A percentile compares a stretch with the other conserved stretches of the same genome.
These are phyloP conservation scores for Cheilosia grossa DNA, from an alignment of 2,888 invertebrate genomes.

Conservation along the genomic window DNA sequence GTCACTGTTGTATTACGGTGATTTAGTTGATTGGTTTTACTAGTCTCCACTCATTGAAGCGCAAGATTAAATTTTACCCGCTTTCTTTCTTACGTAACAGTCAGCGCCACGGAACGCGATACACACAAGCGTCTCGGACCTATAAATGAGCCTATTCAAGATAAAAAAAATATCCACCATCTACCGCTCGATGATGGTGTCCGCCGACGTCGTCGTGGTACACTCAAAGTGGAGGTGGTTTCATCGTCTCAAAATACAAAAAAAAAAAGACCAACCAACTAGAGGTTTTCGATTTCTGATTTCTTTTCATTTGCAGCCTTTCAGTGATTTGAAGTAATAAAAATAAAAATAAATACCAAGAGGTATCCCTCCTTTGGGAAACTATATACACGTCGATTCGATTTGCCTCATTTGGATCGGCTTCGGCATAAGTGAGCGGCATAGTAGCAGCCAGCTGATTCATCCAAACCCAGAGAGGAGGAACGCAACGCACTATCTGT, in stretches of 20 bases:
- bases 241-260: constrained; percentile 21
- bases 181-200: constrained; percentile 28
- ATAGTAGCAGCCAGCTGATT: constrained; percentile 52
- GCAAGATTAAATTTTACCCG: constrained; percentile 71
- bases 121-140: constrained; percentile 37
- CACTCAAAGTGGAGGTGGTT: constrained; percentile 46
- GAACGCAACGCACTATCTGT: constrained; percentile 28
- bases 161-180: constrained; percentile 29
- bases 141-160: constrained; percentile 58
- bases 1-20: constrained; percentile 63
- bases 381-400: constrained; percentile 32
- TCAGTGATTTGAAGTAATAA: constrained; percentile 42
- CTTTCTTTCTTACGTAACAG: constrained; percentile 72
- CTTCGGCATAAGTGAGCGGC: constrained; percentile 52
- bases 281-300: constrained; percentile 69
- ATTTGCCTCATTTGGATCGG: constrained; percentile 60
- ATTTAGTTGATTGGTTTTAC: constrained; percentile 74
- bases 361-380: constrained; percentile 33
- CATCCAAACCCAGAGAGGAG: constrained; percentile 33
- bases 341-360: constrained; percentile 33
- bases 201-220: not conserved
- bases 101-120: constrained; percentile 60
- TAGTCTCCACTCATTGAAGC: constrained; percentile 73
- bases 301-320: constrained; percentile 70
- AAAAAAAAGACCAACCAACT: not conserved